phyloP scores from a whole-genome alignment of 2,888 invertebrate species.

The Sinopyrophorus schimmeli region DNA sequence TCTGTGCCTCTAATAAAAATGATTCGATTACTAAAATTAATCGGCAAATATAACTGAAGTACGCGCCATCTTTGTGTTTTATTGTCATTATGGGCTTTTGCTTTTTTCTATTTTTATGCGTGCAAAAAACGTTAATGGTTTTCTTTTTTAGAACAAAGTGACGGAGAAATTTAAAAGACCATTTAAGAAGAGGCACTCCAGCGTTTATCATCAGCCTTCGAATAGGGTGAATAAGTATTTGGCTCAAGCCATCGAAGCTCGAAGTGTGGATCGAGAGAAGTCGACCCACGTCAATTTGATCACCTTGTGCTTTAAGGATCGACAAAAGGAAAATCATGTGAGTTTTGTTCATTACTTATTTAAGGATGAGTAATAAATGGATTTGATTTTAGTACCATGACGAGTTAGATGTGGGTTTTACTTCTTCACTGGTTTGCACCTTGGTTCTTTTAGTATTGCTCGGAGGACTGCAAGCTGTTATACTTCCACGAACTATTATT shows the following conservation, averaged over 20 bases:
- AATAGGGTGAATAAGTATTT: slow-evolving; percentile 92
- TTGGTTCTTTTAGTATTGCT: slow-evolving; percentile 73
- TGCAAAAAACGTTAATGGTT: background rate
- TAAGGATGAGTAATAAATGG: background rate
- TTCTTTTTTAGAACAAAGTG: slow-evolving; percentile 71
- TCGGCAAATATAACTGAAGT: too few relatives aligned
- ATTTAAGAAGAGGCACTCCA: slow-evolving; percentile 84
- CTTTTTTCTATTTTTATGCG: too few relatives aligned
- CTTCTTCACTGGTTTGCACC: slow-evolving; percentile 78
- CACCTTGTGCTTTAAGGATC: slow-evolving; percentile 84
- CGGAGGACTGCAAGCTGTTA: slow-evolving; percentile 77
- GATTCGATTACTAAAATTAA: too few relatives aligned
- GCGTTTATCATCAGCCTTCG: slow-evolving; percentile 84
- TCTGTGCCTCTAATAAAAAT: too few relatives aligned
- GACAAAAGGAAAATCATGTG: slow-evolving; percentile 81
- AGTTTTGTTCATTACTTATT: too few relatives aligned
- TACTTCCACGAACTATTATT: slow-evolving; percentile 83
- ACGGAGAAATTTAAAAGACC: slow-evolving; percentile 87
- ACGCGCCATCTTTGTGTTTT: too few relatives aligned
- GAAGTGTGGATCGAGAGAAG: slow-evolving; percentile 89
- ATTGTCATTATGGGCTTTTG: too few relatives aligned
- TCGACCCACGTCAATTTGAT: slow-evolving; percentile 84
- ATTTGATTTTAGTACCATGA: slow-evolving; percentile 73
- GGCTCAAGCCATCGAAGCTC: slow-evolving; percentile 87
- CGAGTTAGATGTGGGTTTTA: slow-evolving; percentile 84